Evolutionary conservation across 1,140 invertebrate genomes (phyloP), one percentile per base, ranked within the genome.

Genomic region (Nasonia longicornis): DNA sequence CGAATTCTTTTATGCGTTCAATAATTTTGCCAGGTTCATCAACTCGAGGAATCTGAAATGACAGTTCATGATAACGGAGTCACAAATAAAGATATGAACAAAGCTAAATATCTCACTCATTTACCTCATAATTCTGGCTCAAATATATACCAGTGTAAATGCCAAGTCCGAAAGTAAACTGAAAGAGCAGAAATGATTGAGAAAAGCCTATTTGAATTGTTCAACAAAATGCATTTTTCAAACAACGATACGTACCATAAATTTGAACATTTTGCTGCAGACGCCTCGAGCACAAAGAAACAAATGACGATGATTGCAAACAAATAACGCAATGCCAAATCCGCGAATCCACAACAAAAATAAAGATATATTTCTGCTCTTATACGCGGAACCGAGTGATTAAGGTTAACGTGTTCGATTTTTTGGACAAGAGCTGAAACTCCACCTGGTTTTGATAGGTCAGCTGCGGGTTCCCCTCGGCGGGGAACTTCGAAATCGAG

Each of bases 51-150:
- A 97, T 92, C 96, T 97, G 87, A 81, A 92, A 93, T 72, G 35
- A 48, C 64, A 58, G 11, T 31, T 35, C 26, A 66, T 81, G 35
- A 14, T 78, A 20, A 70, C 26, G 11, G 4, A 64, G 63, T 26
- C 2, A 22, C 20, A 29, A 67, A 29, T 67, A 26, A 29, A 67
- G 22, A n/a, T 20, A n/a, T 6, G 52, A 26, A 82, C n/a, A 69
- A 20, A 38, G 22, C 26, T 81, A 77, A 77, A 83, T 78, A 35
- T 64, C 76, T 38, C 71, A 77, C 78, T 67, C 16, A 81, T 85
- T 89, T 92, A 96, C 95, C 91, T 96, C 92, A 91, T 96, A 96
- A 89, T 96, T 96, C 92, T 96, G 96, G 80, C 93, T 93, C 79
- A 96, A 86, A 86, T 96, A 97, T 79, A 96, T 93, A 58, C 96